These are phyloP conservation scores for Acromyrmex charruanus DNA, from an alignment of 1,140 invertebrate species.

Conservation along the genomic window DNA sequence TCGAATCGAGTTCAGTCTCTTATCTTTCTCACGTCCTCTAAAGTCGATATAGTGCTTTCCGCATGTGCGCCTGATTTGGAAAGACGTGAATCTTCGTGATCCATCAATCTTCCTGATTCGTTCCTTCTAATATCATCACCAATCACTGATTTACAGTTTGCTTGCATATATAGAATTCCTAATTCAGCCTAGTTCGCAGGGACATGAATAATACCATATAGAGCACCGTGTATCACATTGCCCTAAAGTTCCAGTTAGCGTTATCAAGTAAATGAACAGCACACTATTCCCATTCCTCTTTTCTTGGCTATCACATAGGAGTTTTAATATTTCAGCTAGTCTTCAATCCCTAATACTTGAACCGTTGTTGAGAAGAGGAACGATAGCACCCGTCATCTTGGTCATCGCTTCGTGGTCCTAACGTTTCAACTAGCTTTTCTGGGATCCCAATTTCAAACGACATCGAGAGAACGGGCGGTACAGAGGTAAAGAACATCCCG, in stretches of 20 bases:
- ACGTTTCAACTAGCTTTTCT: constrained; percentile 14
- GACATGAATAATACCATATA: constrained; percentile 9
- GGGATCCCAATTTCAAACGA: background rate
- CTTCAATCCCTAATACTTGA: background rate
- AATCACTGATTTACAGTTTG: constrained; percentile 21
- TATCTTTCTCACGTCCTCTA: background rate
- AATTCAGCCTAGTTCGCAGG: background rate
- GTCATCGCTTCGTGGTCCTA: constrained; percentile 2
- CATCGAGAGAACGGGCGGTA: background rate
- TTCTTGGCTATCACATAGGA: background rate
- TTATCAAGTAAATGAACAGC: constrained; percentile 4
- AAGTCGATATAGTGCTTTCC: constrained; percentile 14
- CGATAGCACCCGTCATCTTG: background rate
- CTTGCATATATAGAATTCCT: background rate
- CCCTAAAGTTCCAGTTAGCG: background rate
- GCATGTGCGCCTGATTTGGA: constrained; percentile 12
- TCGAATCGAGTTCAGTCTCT: constrained; percentile 44
- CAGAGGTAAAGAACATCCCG: background rate
- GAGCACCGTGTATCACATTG: background rate
- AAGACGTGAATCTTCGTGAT: constrained; percentile 1
- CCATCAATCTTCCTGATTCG: constrained; percentile 2
- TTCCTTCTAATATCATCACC: background rate
- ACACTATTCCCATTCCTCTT: background rate
- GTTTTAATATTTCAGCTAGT: constrained; percentile 8
- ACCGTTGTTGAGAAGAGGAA: constrained; percentile 34